These are phyloP conservation scores for Oxyruncus cristatus DNA, from an alignment of 2,113 vertebrate species.

Conservation along the genomic window DNA sequence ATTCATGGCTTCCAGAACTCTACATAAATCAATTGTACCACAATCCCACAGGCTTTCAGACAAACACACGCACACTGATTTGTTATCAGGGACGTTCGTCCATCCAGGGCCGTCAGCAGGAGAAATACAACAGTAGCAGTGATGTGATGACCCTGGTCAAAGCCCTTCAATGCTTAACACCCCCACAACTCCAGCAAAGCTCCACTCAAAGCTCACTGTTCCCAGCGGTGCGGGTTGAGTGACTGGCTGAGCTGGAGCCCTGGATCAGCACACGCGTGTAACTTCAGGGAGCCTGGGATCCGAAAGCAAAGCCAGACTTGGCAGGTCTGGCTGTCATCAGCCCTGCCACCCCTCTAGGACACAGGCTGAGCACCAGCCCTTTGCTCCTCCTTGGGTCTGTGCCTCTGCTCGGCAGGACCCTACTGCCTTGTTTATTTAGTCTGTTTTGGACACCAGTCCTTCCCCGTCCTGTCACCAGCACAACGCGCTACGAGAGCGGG, in stretches of 20 bases:
- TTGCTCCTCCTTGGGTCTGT: neutral
- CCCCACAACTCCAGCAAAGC: neutral
- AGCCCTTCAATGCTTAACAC: neutral
- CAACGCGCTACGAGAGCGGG: accelerated
- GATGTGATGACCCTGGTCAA: neutral
- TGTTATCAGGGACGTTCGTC: neutral
- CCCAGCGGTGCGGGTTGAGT: neutral
- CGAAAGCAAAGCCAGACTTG: neutral
- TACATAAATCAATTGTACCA: conserved; percentile 59
- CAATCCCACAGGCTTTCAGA: conserved; percentile 37
- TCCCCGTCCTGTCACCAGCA: neutral
- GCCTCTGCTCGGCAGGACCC: accelerated
- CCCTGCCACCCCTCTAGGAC: neutral
- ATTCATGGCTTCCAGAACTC: conserved; percentile 55
- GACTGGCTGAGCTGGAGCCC: neutral
- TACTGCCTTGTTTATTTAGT: neutral
- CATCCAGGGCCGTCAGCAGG: neutral
- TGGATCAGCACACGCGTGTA: accelerated
- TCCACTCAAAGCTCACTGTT: neutral
- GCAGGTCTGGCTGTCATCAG: neutral
- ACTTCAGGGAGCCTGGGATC: neutral
- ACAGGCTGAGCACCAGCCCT: neutral
- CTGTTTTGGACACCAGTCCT: neutral
- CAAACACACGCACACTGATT: neutral
- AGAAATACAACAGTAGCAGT: neutral